Percentiles rank a stretch among this genome's conserved stretches.
These are phyloP conservation scores for Zele albiditarsus DNA, from an alignment of 2,888 invertebrate species.

Conservation along the genomic window DNA sequence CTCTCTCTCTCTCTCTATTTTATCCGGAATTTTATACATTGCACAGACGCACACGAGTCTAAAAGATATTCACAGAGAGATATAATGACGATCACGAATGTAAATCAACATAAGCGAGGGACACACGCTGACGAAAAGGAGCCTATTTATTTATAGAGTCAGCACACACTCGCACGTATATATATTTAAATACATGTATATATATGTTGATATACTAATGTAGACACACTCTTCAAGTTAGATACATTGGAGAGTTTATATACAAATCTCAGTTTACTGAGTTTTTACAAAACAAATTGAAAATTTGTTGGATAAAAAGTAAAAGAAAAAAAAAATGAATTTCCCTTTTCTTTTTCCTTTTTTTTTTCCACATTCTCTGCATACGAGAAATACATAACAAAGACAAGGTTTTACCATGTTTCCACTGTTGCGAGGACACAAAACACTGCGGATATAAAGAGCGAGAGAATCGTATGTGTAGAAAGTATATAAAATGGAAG, in stretches of 20 bases:
- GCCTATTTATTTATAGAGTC: conserved; percentile 68
- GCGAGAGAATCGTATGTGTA: conserved; percentile 32
- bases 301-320: conserved; percentile 18
- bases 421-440: conserved; percentile 9
- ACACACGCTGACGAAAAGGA: conserved; percentile 49
- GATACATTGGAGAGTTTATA: not conserved
- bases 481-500: conserved; percentile 29
- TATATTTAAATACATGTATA: conserved; percentile 12
- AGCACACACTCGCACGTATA: conserved; percentile 32
- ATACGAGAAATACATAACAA: conserved; percentile 13
- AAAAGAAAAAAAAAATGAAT: not conserved
- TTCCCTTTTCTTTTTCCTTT: not conserved
- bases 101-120: conserved; percentile 57
- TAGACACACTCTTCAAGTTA: not conserved
- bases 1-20: not conserved
- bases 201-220: conserved; percentile 7
- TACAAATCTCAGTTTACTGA: conserved; percentile 19
- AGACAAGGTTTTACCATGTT: conserved; percentile 43
- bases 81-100: conserved; percentile 53
- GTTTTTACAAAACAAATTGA: conserved; percentile 14
- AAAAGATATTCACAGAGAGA: conserved; percentile 35
- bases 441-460: conserved; percentile 44
- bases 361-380: not conserved
- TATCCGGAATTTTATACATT: conserved; percentile 23
- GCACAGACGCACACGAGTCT: conserved; percentile 27